Conservation (phyloP, 2,113 vertebrate species). For the Empidonax alnorum region DNA sequence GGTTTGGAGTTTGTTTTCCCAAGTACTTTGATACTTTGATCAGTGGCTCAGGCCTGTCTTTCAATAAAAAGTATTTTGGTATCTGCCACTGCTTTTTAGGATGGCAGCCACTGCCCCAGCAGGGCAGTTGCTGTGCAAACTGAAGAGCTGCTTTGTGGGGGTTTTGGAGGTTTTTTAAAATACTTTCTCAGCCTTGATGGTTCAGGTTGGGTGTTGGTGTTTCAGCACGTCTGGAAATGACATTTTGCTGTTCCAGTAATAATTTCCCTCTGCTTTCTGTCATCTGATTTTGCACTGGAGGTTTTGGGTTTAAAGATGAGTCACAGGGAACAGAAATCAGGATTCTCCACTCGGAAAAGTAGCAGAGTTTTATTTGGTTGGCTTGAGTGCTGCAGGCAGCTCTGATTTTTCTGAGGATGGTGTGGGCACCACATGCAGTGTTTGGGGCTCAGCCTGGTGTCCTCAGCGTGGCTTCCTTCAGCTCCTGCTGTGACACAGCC, state of each 20-base stretch:
- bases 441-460: neutral
- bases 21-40: neutral
- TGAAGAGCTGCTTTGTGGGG: neutral
- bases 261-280: neutral
- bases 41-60: neutral
- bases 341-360: neutral
- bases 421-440: neutral
- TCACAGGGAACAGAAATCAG: neutral
- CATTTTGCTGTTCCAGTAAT: slow-evolving; percentile 18
- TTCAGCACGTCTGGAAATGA: neutral
- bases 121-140: neutral
- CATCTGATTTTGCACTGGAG: neutral
- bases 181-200: neutral
- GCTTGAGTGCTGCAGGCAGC: neutral
- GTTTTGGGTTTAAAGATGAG: slow-evolving; percentile 18
- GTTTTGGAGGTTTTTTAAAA: neutral
- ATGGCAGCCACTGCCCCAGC: neutral
- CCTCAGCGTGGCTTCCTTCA: neutral
- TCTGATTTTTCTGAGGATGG: neutral
- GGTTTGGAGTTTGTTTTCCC: neutral
- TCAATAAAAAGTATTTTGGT: neutral
- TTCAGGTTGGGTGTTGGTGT: neutral
- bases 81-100: neutral
- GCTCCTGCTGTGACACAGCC: neutral
- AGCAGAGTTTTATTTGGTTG: neutral